Base-by-base conservation (phyloP, 2,888 invertebrate species). In the Laothoe populi region DNA sequence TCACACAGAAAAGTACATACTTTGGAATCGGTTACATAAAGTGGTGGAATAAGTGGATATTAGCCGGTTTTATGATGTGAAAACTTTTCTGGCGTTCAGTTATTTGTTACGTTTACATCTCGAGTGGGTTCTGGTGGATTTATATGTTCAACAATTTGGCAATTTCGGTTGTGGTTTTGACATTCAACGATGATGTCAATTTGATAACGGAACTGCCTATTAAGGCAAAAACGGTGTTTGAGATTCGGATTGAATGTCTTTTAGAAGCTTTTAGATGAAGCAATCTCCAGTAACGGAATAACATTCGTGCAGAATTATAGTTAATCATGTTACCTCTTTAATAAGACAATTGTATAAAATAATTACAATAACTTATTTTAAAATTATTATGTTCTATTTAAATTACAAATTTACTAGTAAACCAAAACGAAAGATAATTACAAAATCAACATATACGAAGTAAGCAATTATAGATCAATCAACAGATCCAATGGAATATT, bases 81-180 rank as follows among this genome's bases (percentile, higher is more conserved):
- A 69, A 71, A 70, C 63, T 64, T 60, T 63, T 59, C 65, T 64
- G 59, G 46, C 61, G 49, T 40, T 62, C 46, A 57, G 65, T 63
- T 61, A 64, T 62, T 70, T 69, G 64, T 63, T 59, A 65, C 60
- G 67, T 67, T 67, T 69, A 62, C 61, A 60, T 67, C 71, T 70
- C 61, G 60, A 70, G 65, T 62, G 60, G 45, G 21, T 63, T 64
- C 11, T 63, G 59, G 68, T 61, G 63, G 65, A 68, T 62, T 62
- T 59, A 53, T 53, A 21, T 35, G 35, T 31, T 35, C 35, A 53
- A 19, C 11, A 53, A 35, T 53, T 35, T 53, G 35, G 11, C 53
- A 53, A 53, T 31, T 11, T 31, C 53, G 53, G 11, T 31, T 35
- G 53, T 53, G 53, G 53, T 53, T 49, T 53, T 19, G 53, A 35